Conservation (phyloP, 2,888 invertebrate genomes). For the Parochlus steinenii region DNA sequence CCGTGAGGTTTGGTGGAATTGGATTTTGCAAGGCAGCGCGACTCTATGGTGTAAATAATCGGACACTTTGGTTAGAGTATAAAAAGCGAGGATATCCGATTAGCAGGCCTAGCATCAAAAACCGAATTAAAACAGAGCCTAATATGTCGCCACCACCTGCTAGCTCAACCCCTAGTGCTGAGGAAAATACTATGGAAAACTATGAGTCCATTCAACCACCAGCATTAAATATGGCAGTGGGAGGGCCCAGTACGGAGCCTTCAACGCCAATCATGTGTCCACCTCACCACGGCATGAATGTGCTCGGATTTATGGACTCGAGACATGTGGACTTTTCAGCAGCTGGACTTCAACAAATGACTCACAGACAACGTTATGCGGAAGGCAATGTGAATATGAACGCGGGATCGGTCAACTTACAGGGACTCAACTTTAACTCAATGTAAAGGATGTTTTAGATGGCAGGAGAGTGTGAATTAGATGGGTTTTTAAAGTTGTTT, state of each 20-base stretch:
- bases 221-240: slow-evolving; percentile 30
- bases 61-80: slow-evolving; percentile 72
- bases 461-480: slow-evolving; percentile 11
- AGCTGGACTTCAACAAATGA: slow-evolving; percentile 39
- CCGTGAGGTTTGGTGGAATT: slow-evolving; percentile 65
- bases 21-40: slow-evolving; percentile 75
- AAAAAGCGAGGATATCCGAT: slow-evolving; percentile 72
- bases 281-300: slow-evolving; percentile 43
- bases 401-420: slow-evolving; percentile 48
- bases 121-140: slow-evolving; percentile 49
- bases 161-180: slow-evolving; percentile 26
- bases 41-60: slow-evolving; percentile 70
- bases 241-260: slow-evolving; percentile 29
- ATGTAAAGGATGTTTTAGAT: slow-evolving; percentile 36
- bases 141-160: slow-evolving; percentile 42
- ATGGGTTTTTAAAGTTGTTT: no score
- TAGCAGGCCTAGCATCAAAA: slow-evolving; percentile 60
- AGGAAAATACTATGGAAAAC: slow-evolving; percentile 29
- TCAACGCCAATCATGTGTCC: slow-evolving; percentile 44
- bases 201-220: slow-evolving; percentile 26
- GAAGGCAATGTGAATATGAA: slow-evolving; percentile 33
- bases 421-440: slow-evolving; percentile 59
- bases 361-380: slow-evolving; percentile 30
- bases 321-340: slow-evolving; percentile 49
- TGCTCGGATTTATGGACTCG: slow-evolving; percentile 52